A percentile compares a stretch with the other conserved stretches of the same genome.
Evolutionary conservation across 2,888 invertebrate species (phyloP).

Genomic region (Branchipolynoe longqiensis): DNA sequence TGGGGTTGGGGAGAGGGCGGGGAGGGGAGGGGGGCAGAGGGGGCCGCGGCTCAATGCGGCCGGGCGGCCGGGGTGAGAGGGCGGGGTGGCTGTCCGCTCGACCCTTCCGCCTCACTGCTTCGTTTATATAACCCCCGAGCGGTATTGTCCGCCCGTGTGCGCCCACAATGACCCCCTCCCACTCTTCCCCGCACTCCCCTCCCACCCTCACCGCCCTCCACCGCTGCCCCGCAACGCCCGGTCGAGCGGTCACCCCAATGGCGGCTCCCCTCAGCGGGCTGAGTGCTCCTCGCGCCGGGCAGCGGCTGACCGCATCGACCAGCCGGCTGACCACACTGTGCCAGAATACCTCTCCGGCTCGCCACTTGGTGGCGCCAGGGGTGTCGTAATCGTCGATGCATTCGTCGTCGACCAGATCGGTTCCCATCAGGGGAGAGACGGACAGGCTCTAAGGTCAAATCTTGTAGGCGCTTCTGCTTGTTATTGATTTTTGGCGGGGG

Average conservation of each 20-base stretch:
- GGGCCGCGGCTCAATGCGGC: neutral
- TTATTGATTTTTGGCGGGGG: too few species aligned
- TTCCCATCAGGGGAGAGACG: too few species aligned
- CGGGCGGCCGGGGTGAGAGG: neutral
- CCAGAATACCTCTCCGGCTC: neutral
- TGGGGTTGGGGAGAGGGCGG: neutral
- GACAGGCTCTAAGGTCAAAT: too few species aligned
- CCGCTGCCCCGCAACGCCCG: neutral
- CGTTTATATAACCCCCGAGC: slow-evolving; percentile 45
- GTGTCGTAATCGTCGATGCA: neutral
- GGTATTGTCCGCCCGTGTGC: slow-evolving; percentile 28
- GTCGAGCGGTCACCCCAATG: slow-evolving; percentile 2
- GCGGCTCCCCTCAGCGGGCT: neutral
- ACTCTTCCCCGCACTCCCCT: too few species aligned
- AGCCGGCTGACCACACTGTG: too few species aligned
- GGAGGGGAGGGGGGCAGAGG: neutral
- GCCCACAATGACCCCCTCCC: slow-evolving; percentile 10
- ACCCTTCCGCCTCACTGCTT: slow-evolving; percentile 23
- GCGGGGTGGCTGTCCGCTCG: neutral
- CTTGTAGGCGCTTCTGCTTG: too few species aligned
- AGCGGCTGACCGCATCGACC: neutral
- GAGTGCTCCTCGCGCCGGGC: neutral
- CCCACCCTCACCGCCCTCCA: neutral
- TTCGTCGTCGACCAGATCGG: too few species aligned
- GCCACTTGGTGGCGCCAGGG: slow-evolving; percentile 19